Conservation (phyloP, 2,888 invertebrate genomes). For the Aporophyla nigra region DNA sequence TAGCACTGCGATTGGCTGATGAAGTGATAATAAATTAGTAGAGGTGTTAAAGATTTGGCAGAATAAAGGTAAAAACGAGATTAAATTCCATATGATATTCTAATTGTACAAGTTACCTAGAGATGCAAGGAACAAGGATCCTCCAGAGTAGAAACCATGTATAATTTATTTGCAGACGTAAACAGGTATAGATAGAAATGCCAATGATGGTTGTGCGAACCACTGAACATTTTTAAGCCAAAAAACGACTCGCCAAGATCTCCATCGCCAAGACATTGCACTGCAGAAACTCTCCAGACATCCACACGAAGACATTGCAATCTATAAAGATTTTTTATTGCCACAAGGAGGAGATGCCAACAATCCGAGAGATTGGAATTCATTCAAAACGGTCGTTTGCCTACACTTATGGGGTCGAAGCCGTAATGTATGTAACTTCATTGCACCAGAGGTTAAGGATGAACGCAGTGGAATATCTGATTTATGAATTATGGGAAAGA, state of each 20-base stretch:
- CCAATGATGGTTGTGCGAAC: background rate
- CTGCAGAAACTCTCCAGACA: constrained; percentile 46
- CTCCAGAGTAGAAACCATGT: background rate
- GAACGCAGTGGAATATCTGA: background rate
- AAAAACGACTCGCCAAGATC: background rate
- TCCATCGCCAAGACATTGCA: constrained; percentile 5
- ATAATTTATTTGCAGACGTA: background rate
- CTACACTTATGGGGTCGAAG: constrained; percentile 29
- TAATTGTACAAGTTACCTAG: background rate
- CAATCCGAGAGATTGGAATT: constrained; percentile 60
- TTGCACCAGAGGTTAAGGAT: constrained; percentile 10
- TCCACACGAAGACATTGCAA: constrained; percentile 45
- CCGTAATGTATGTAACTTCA: constrained; percentile 25
- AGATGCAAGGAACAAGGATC: background rate
- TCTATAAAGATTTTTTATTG: constrained; percentile 64
- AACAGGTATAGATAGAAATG: background rate
- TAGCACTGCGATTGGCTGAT: background rate
- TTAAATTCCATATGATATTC: background rate
- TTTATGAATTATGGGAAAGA: background rate
- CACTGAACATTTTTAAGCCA: background rate
- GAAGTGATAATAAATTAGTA: background rate
- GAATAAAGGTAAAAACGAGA: background rate
- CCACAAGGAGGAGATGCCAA: constrained; percentile 57
- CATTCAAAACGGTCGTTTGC: constrained; percentile 50
- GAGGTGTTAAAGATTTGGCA: background rate